phyloP scores from a whole-genome alignment of 2,888 invertebrate genomes.

The Lithophane semibrunnea region DNA sequence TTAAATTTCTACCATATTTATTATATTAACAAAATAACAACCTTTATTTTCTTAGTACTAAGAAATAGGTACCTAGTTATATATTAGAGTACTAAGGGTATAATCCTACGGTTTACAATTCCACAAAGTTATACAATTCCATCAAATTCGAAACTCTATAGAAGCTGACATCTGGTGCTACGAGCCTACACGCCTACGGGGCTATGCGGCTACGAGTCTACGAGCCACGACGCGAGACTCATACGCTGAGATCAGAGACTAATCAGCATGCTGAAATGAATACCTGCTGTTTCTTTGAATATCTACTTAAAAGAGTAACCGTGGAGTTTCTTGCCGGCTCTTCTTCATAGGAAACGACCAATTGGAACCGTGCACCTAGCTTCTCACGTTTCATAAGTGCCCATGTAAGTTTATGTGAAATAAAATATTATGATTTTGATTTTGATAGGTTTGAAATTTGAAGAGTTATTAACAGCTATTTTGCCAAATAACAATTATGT shows the following conservation, averaged over 20 bases:
- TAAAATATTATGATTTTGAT: no score
- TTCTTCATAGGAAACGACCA: no score
- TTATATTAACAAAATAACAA: no score
- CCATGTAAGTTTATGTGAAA: no score
- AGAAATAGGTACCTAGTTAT: not conserved
- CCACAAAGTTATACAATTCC: not conserved
- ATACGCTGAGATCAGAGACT: no score
- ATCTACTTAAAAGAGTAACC: no score
- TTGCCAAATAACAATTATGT: constrained; percentile 6
- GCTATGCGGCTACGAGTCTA: constrained; percentile 5
- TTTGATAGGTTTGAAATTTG: not conserved
- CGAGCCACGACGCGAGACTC: not conserved
- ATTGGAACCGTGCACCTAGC: no score
- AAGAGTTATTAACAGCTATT: not conserved
- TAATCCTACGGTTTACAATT: not conserved
- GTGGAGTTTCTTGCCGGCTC: no score
- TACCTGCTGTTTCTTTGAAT: not conserved
- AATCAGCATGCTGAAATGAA: no score
- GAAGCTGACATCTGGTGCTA: not conserved
- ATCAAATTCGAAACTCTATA: not conserved
- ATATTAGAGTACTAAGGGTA: no score
- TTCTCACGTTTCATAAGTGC: no score
- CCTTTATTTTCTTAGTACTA: not conserved
- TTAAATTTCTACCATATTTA: not conserved
- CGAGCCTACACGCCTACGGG: not conserved